Base-by-base conservation (phyloP, 2,797 vertebrate species). In the Octomys mimax region DNA sequence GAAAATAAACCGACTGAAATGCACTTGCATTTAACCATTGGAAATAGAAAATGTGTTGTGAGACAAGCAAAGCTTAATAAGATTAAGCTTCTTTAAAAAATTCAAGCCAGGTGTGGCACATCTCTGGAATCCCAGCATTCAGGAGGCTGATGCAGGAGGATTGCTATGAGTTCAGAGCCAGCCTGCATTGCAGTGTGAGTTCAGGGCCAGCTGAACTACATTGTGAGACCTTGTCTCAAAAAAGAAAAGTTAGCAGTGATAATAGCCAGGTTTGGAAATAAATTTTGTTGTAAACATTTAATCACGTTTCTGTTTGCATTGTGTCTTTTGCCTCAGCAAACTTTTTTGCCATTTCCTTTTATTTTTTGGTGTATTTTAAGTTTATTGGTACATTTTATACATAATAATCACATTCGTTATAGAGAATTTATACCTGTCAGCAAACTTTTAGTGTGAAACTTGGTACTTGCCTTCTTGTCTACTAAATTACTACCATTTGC, bases 381-480 rank as follows among this genome's bases (percentile, higher is more conserved):
- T 70, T 70, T 71, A 71, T 39, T 71, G 70, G 70, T 71, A 22
- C 10, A 10, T 71, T 71, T 71, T 71, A 71, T 71, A 36, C n/a
- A 71, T 36, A 36, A 36, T 71, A 10, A 39, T 39, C 19, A 71
- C 9, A 71, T 71, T 71, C 70, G 24, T 71, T 36, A 24, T 71
- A 12, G 36, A 6, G 7, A 70, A 39, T 39, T 75, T 42, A 39
- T 26, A 42, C 39, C 71, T 14, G 24, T 80, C 59, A 62, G 42
- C 71, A 93, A 66, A 91, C 26, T 46, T 91, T 92, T 57, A 95
- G 84, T 12, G 21, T 80, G 82, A 88, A 70, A 79, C 46, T 93
- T 89, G 77, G 92, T 85, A 71, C 68, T 92, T 97, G 61, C 92
- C 77, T 66, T 97, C 87, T 85, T 93, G 9, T 79, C 22, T 92